phyloP scores from a whole-genome alignment of 1,140 invertebrate species.

The Lasioglossum albipes region DNA sequence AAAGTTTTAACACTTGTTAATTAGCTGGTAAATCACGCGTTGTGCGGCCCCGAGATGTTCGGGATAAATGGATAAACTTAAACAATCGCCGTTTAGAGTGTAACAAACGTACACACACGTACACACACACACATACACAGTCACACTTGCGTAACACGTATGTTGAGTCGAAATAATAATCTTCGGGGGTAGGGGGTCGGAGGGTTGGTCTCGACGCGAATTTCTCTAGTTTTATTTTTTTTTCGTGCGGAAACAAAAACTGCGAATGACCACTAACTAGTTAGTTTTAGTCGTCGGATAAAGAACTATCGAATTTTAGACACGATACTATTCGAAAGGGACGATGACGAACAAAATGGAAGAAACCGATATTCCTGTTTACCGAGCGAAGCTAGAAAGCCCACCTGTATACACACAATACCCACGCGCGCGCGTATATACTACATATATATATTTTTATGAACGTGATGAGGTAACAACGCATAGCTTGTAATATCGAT shows the following conservation, averaged over 20 bases:
- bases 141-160: constrained; percentile 40
- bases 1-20: constrained; percentile 80
- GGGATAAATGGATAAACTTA: constrained; percentile 18
- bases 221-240: constrained; percentile 42
- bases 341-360: too few species aligned
- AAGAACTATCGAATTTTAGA: constrained; percentile 45
- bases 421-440: constrained; percentile 58
- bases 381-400: constrained; percentile 64
- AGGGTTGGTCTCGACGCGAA: constrained; percentile 49
- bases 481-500: constrained; percentile 77
- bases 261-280: not conserved
- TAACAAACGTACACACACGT: not conserved
- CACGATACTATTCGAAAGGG: constrained; percentile 1
- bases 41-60: constrained; percentile 10
- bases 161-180: constrained; percentile 44
- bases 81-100: constrained; percentile 56
- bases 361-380: constrained; percentile 36
- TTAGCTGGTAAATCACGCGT: constrained; percentile 69
- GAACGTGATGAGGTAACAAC: constrained; percentile 77
- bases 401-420: constrained; percentile 71
- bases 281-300: not conserved
- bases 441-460: constrained; percentile 75
- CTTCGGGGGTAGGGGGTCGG: constrained; percentile 28
- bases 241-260: constrained; percentile 44
- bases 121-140: too few species aligned